These are phyloP conservation scores for Terebella lapidaria DNA, from an alignment of 2,888 invertebrate genomes.

Conservation along the genomic window DNA sequence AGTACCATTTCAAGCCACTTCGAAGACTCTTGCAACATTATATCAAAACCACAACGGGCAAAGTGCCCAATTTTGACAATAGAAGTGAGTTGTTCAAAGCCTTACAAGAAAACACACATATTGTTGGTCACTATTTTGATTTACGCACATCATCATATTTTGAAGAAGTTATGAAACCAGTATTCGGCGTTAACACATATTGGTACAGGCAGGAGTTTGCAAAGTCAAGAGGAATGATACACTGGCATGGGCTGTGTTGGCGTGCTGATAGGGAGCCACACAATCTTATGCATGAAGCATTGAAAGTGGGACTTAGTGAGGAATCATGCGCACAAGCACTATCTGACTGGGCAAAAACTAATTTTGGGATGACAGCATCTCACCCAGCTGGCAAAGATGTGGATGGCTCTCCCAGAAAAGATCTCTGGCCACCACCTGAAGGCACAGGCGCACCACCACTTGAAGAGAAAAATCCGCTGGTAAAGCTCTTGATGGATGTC, in stretches of 20 bases:
- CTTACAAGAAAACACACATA: too few relatives aligned
- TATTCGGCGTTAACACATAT: constrained; percentile 21
- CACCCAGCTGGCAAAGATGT: too few relatives aligned
- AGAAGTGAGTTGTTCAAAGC: constrained; percentile 16
- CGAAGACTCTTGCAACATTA: constrained; percentile 20
- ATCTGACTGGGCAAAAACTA: constrained; percentile 19
- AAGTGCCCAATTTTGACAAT: constrained; percentile 2
- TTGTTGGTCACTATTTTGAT: too few relatives aligned
- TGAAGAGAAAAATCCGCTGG: constrained; percentile 25
- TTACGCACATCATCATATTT: too few relatives aligned
- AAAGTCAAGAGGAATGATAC: too few relatives aligned
- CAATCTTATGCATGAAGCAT: constrained; percentile 18
- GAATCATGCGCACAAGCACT: constrained; percentile 16
- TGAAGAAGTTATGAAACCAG: constrained; percentile 24
- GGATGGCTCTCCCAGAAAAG: constrained; percentile 21
- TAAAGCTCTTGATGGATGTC: constrained; percentile 27
- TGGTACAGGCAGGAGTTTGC: too few relatives aligned
- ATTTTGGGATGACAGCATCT: constrained; percentile 23
- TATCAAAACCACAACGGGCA: constrained; percentile 14
- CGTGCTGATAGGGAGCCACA: constrained; percentile 25
- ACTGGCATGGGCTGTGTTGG: too few relatives aligned
- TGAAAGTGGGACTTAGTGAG: constrained; percentile 15
- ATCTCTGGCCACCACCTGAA: constrained; percentile 29
- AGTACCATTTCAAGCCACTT: constrained; percentile 28
- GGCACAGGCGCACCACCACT: constrained; percentile 24